Base-by-base conservation (phyloP, 2,113 vertebrate species). In the Ellobius talpinus region DNA sequence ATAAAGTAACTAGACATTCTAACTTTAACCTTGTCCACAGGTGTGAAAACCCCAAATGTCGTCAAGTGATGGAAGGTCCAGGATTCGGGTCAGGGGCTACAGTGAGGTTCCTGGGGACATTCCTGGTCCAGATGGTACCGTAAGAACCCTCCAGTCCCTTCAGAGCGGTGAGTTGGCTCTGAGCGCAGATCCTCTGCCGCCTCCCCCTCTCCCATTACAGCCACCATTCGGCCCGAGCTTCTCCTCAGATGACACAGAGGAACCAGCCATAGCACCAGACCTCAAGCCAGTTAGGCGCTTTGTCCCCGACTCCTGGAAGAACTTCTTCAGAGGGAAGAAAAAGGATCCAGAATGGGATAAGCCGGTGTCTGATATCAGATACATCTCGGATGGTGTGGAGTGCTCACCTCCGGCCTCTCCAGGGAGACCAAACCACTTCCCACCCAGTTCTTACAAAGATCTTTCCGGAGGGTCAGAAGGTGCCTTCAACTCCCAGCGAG, bases 271-370 rank as follows among this genome's bases (percentile, higher is more conserved):
- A 0, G 97, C 97, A 4, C 99, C 99, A 79, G 99, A 99, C 90
- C 99, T 99, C 42, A 99, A 99, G 91, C 99, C 99, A 0, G 98
- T 99, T 0, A 98, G 97, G 42, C 99, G 99, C 70, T 99, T 99
- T 93, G 98, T 99, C 95, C 99, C 99, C 0, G 99, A 99, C 98
- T 99, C 99, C 6, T 99, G 99, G 98, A 99, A 99, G 95, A 99
- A 99, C 96, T 99, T 99, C 87, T 99, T 99, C 98, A 98, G 96
- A 50, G 99, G 98, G 58, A 99, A 98, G 45, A 98, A 96, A 73
- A 97, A 95, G 24, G 97, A 96, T 26, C 97, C 97, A 7, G 98
- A 97, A 95, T 98, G 98, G 99, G 97, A 96, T 17, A 93, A 98
- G 97, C 97, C 98, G 0, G 96, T 77, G 7, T 98, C 99, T 5